Evolutionary conservation across 2,113 vertebrate genomes (phyloP).

Genomic region (Panthera tigris): DNA sequence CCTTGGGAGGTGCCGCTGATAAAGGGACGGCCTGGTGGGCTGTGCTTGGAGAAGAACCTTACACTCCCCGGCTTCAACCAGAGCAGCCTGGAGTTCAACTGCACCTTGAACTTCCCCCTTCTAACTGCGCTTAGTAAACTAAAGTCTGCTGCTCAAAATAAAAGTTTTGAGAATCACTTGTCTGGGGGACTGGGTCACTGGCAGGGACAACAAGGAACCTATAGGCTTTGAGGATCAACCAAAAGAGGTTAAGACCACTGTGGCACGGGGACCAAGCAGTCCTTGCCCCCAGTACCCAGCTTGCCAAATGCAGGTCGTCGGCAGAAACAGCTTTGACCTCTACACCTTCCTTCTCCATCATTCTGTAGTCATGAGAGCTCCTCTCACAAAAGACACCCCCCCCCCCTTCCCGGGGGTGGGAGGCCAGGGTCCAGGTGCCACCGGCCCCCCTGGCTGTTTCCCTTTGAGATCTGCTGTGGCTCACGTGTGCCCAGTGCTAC

Average conservation of each 20-base stretch:
- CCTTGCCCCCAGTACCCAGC: not conserved
- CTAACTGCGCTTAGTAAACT: not conserved
- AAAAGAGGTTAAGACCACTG: slow-evolving; percentile 20
- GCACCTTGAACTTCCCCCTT: not conserved
- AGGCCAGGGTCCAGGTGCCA: not conserved
- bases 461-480: slow-evolving; percentile 58
- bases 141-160: slow-evolving; percentile 48
- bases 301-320: not conserved
- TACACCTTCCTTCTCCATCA: not conserved
- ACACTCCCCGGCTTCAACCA: not conserved
- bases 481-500: slow-evolving; percentile 87
- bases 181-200: not conserved
- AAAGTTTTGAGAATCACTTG: slow-evolving; percentile 35
- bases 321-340: not conserved
- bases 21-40: rapidly evolving
- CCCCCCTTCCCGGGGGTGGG: not conserved
- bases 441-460: slow-evolving; percentile 74
- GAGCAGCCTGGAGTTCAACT: not conserved
- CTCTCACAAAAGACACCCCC: not conserved
- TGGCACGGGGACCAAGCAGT: not conserved
- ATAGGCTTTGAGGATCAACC: not conserved
- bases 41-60: not conserved
- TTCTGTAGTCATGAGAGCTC: not conserved
- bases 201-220: not conserved
- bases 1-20: not conserved